A percentile compares a stretch with the other conserved stretches of the same genome.
Conservation (phyloP, 2,113 vertebrate species). For the Psilopsiagon aymara region DNA sequence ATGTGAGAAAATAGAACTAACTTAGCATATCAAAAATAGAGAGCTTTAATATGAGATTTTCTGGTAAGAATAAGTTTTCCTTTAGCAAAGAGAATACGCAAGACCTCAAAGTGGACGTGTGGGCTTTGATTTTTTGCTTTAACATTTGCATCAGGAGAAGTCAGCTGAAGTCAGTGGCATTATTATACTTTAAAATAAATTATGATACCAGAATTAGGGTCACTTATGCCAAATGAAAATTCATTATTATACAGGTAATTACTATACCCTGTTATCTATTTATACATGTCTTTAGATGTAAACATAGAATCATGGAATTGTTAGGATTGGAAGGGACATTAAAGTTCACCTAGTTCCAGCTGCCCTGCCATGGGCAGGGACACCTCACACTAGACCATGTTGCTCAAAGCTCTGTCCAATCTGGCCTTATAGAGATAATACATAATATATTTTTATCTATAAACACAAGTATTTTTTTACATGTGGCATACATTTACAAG, state of each 20-base stretch:
- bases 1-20: not conserved
- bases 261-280: accelerated
- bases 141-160: not conserved
- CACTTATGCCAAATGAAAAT: not conserved
- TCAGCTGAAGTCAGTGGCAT: not conserved
- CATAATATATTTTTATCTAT: not conserved
- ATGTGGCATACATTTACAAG: not conserved
- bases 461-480: not conserved
- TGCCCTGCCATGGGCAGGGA: not conserved
- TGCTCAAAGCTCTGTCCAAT: not conserved
- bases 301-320: not conserved
- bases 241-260: not conserved
- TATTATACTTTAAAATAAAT: not conserved
- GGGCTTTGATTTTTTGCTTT: not conserved
- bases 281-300: not conserved
- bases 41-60: not conserved
- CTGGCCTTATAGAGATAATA: not conserved
- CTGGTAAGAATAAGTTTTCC: not conserved
- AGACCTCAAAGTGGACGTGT: not conserved
- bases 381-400: not conserved
- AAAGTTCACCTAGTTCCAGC: not conserved
- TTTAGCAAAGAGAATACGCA: not conserved
- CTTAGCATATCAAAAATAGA: not conserved
- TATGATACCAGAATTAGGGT: not conserved
- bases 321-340: not conserved